These are phyloP conservation scores for Caenorhabditis panamensis DNA, from an alignment of 2,888 invertebrate genomes.

Conservation along the genomic window DNA sequence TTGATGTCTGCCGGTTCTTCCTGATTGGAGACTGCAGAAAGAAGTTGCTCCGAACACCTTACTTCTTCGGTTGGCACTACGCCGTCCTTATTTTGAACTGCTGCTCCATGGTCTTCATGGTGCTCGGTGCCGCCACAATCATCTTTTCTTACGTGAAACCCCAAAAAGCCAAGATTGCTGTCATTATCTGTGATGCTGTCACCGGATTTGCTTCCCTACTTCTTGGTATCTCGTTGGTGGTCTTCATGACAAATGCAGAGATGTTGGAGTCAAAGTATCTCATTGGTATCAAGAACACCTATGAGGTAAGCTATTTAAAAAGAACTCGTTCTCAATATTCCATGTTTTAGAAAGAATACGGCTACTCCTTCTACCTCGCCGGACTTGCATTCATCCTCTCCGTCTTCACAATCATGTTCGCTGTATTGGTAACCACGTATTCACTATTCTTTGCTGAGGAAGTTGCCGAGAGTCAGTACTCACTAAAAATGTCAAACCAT, in stretches of 20 bases:
- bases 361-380: slow-evolving; percentile 80
- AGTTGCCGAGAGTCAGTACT: slow-evolving; percentile 40
- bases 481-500: slow-evolving; percentile 37
- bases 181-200: slow-evolving; percentile 62
- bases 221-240: slow-evolving; percentile 73
- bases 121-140: slow-evolving; percentile 63
- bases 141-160: slow-evolving; percentile 70
- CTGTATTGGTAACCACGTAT: slow-evolving; percentile 74
- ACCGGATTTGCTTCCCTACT: slow-evolving; percentile 63
- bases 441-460: slow-evolving; percentile 72
- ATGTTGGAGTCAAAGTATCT: slow-evolving; percentile 80
- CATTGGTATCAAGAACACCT: slow-evolving; percentile 78
- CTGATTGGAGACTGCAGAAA: slow-evolving; percentile 80
- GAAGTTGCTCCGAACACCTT: slow-evolving; percentile 79
- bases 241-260: slow-evolving; percentile 80
- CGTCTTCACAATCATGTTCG: slow-evolving; percentile 74
- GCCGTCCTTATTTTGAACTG: slow-evolving; percentile 77
- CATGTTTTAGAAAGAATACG: slow-evolving; percentile 76
- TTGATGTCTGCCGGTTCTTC: slow-evolving; percentile 80
- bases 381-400: slow-evolving; percentile 74
- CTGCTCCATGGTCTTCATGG: slow-evolving; percentile 66
- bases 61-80: slow-evolving; percentile 81
- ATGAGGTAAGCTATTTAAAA: slow-evolving; percentile 65
- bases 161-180: slow-evolving; percentile 36
- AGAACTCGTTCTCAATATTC: neutral